Evolutionary conservation across 2,888 invertebrate species (phyloP).

Genomic region (Rapana venosa): DNA sequence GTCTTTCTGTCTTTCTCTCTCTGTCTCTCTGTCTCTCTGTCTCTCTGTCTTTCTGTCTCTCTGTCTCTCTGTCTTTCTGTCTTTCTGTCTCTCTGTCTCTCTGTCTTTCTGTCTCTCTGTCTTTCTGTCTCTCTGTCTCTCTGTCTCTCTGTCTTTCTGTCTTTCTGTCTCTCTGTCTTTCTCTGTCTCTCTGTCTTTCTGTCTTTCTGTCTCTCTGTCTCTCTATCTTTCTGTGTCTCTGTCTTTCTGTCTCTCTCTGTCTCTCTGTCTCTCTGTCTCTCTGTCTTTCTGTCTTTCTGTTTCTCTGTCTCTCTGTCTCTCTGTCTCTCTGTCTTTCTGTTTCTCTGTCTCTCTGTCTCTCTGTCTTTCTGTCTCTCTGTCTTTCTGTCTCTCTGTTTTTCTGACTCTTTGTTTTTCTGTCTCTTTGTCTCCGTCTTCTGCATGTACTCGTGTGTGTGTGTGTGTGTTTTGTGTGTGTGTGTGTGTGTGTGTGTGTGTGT

Average conservation of each 20-base stretch:
- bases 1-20: background rate
- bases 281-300: constrained; percentile 1
- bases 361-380: too few species aligned
- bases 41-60: too few species aligned
- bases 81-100: background rate
- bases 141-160: background rate
- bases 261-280: background rate
- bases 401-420: background rate
- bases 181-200: too few species aligned
- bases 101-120: constrained; percentile 26
- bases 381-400: background rate
- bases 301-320: background rate
- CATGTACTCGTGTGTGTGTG: too few species aligned
- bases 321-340: background rate
- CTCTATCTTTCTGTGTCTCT: background rate
- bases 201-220: too few species aligned
- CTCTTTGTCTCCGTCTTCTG: too few species aligned
- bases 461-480: too few species aligned
- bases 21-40: too few species aligned
- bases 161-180: background rate
- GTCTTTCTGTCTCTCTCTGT: constrained; percentile 25
- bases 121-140: too few species aligned
- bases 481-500: too few species aligned
- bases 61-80: too few species aligned
- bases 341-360: constrained; percentile 14